These are phyloP conservation scores for Leucopternis melanops DNA, from an alignment of 2,113 vertebrate species.

Conservation along the genomic window DNA sequence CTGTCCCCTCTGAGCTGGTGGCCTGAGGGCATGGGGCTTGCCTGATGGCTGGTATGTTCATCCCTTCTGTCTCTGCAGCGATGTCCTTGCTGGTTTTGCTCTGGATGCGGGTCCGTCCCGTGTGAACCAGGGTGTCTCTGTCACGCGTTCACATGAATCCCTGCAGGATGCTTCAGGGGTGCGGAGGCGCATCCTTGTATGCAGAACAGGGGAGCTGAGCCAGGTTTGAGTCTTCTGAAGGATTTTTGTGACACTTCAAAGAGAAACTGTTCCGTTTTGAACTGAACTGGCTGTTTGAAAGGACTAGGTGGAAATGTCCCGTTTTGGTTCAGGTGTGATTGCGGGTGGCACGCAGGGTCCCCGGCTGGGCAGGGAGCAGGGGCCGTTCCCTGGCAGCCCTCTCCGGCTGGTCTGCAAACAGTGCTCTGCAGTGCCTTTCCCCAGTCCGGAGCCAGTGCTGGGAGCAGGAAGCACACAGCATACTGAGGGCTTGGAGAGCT, in stretches of 20 bases:
- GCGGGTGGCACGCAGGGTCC: background rate
- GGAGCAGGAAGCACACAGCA: background rate
- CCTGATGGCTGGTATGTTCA: background rate
- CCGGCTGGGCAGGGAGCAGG: background rate
- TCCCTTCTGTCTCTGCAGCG: background rate
- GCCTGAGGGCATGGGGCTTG: background rate
- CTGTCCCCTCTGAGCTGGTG: background rate
- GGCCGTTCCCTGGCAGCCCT: background rate
- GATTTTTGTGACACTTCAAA: background rate
- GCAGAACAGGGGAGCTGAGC: background rate
- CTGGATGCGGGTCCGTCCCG: background rate
- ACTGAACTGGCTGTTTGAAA: background rate
- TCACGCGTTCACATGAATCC: fast-evolving
- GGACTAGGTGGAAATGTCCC: background rate
- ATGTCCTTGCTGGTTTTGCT: background rate
- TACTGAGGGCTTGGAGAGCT: background rate
- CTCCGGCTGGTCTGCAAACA: background rate
- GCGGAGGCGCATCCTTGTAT: fast-evolving
- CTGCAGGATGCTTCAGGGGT: background rate
- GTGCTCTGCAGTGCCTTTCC: background rate
- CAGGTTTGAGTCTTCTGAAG: background rate
- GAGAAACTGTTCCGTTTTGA: background rate
- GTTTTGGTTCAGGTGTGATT: background rate
- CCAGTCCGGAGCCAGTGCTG: background rate
- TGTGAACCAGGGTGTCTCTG: background rate